These are phyloP conservation scores for Stigmatopora nigra DNA, from an alignment of 2,113 vertebrate species.

Conservation along the genomic window DNA sequence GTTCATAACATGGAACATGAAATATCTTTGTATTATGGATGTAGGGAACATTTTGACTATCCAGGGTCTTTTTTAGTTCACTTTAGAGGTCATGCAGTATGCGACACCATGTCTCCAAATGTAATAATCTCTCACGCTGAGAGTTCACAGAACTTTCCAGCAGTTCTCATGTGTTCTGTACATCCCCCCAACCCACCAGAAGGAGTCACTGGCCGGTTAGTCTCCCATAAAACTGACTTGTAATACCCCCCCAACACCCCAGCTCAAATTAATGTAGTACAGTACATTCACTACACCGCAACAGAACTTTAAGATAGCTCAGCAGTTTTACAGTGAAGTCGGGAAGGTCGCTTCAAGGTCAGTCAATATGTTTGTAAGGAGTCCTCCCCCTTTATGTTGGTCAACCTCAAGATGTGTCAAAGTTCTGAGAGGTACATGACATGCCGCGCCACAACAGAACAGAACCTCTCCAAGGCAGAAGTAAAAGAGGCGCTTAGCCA, in stretches of 20 bases:
- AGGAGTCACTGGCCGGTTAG: conserved; percentile 8
- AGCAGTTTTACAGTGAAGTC: conserved; percentile 35
- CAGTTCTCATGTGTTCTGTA: background rate
- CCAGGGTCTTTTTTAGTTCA: background rate
- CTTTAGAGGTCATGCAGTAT: background rate
- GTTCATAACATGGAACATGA: background rate
- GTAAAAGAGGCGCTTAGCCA: conserved; percentile 7
- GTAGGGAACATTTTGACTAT: background rate
- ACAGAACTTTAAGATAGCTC: conserved; percentile 17
- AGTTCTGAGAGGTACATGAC: conserved; percentile 20
- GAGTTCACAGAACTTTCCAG: background rate
- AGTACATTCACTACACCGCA: conserved; percentile 1
- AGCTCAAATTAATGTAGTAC: conserved; percentile 6
- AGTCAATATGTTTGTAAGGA: conserved; percentile 6
- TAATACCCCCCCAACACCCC: background rate
- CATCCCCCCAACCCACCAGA: conserved; percentile 6
- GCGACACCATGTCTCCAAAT: conserved; percentile 4
- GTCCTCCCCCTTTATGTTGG: conserved; percentile 16
- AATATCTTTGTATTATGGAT: background rate
- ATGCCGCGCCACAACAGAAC: conserved; percentile 15
- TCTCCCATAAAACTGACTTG: conserved; percentile 9
- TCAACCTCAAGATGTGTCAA: conserved; percentile 22
- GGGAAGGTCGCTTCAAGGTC: conserved; percentile 29
- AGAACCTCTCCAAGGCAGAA: background rate
- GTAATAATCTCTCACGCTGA: conserved; percentile 7